Evolutionary conservation across 2,888 invertebrate genomes (phyloP), one percentile per base, ranked within the genome.

Genomic region (Stenolophus ochropezus): DNA sequence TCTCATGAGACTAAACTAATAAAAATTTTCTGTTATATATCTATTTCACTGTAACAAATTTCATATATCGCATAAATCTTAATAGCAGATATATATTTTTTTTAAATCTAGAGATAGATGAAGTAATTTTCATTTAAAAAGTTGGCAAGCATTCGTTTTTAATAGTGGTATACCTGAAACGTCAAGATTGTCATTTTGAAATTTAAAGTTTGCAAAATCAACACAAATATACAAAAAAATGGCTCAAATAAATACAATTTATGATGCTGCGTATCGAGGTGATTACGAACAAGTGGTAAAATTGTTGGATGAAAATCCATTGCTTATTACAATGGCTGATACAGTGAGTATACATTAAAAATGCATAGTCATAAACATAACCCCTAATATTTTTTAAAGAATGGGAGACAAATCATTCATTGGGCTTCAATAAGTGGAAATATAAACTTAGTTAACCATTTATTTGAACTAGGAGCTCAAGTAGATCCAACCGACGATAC

Each of bases 391-490:
- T 42, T 23, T 8, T 91, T 90, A 23, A 88, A 95, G 95, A 94
- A 93, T 89, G 91, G 91, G 77, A 91, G 96, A 82, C 91, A 94
- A 83, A 90, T 96, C 18, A 89, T 96, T 84, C 96, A 96, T 87
- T 95, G 96, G 95, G 95, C 96, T 47, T 92, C 94, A 73, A 90
- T 95, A 77, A 94, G 95, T 83, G 96, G 96, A 20, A 94, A 95
- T 88, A 91, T 93, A 61, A 93, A 94, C 84, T 90, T 96, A 75
- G 94, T 95, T 0, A 91, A 92, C 73, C 92, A 91, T 88, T 90
- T 96, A 56, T 87, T 96, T 51, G 93, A 94, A 80, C 89, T 91
- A 53, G 93, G 93, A 4, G 92, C 93, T 83, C 91, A 93, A 71
- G 90, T 94, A 56, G 94, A 96, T 88, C 91, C 93, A 69, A 85